phyloP scores from a whole-genome alignment of 2,888 invertebrate species.

The Nymphalis urticae region DNA sequence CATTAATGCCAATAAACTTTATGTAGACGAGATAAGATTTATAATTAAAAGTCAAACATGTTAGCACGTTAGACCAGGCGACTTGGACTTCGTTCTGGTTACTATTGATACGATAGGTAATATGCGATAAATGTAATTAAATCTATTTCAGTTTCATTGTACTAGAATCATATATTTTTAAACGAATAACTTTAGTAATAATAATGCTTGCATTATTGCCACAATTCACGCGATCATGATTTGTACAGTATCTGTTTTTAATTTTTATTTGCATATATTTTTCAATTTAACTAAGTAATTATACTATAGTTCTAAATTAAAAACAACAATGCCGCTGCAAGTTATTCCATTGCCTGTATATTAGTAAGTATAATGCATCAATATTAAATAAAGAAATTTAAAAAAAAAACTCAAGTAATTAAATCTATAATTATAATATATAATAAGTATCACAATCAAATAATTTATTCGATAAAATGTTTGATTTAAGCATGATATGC shows the following conservation, averaged over 20 bases:
- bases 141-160: slow-evolving; percentile 20
- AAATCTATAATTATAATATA: too few species aligned
- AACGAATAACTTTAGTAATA: neutral
- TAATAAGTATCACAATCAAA: too few species aligned
- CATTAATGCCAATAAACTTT: slow-evolving; percentile 33
- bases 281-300: too few species aligned
- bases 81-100: slow-evolving; percentile 24
- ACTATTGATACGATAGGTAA: slow-evolving; percentile 8
- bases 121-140: slow-evolving; percentile 12
- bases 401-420: too few species aligned
- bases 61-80: slow-evolving; percentile 7
- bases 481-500: too few species aligned
- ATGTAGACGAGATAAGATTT: slow-evolving; percentile 19
- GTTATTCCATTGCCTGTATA: too few species aligned
- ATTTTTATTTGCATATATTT: neutral
- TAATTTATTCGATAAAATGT: too few species aligned
- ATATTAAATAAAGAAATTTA: too few species aligned
- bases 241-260: neutral
- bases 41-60: slow-evolving; percentile 22
- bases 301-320: too few species aligned
- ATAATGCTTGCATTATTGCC: neutral
- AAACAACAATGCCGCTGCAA: too few species aligned
- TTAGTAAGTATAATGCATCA: too few species aligned
- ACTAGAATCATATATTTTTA: neutral
- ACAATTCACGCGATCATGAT: too few species aligned